Percentiles rank a stretch among this genome's conserved stretches.
These are phyloP conservation scores for Lipophrys pholis DNA, from an alignment of 2,113 vertebrate species.

Conservation along the genomic window DNA sequence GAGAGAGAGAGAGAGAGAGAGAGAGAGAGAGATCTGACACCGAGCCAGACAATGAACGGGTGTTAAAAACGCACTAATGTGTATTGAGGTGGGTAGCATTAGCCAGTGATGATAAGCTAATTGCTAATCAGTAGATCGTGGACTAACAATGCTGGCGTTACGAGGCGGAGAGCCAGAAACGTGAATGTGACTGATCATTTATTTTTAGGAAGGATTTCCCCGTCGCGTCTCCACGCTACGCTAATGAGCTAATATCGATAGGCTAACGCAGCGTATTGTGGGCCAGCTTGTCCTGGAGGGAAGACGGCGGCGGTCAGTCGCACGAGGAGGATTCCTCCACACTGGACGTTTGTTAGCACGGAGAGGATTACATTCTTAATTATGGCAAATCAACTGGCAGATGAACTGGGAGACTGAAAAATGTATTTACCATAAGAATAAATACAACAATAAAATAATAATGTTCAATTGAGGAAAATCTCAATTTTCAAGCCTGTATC, in stretches of 20 bases:
- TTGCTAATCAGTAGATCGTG: constrained; percentile 70
- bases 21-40: constrained; percentile 59
- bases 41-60: constrained; percentile 67
- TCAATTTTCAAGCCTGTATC: constrained; percentile 47
- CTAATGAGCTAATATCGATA: constrained; percentile 48
- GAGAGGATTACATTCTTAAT: constrained; percentile 41
- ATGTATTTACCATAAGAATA: constrained; percentile 24
- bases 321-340: constrained; percentile 2
- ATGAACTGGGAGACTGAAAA: constrained; percentile 36
- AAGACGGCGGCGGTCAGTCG: no score
- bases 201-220: background rate
- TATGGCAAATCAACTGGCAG: constrained; percentile 52
- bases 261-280: constrained; percentile 27
- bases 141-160: constrained; percentile 46
- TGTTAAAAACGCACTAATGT: constrained; percentile 71
- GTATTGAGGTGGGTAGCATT: constrained; percentile 70
- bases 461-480: constrained; percentile 10
- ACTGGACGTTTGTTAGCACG: constrained; percentile 47
- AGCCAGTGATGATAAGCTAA: constrained; percentile 68
- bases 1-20: constrained; percentile 20
- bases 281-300: constrained; percentile 3
- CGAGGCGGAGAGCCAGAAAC: constrained; percentile 42
- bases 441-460: constrained; percentile 38
- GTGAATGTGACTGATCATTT: constrained; percentile 7
- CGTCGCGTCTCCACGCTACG: background rate